A percentile compares a stretch with the other conserved stretches of the same genome.
Evolutionary conservation across 1,140 invertebrate genomes (phyloP).

Genomic region (Drosophila sechellia): DNA sequence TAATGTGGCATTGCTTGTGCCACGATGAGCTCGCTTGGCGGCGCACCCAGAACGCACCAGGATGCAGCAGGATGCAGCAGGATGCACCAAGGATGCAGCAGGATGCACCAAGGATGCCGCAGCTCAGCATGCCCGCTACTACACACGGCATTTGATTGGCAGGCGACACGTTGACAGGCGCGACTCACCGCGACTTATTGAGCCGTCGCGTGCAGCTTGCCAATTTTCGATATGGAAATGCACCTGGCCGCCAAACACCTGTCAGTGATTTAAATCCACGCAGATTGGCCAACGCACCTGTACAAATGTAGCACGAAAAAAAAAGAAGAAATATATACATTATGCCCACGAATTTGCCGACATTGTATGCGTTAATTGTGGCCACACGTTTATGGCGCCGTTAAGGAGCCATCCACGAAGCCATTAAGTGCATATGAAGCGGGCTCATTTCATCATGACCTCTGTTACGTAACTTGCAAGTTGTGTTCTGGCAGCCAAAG

Average conservation of each 20-base stretch:
- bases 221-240: constrained; percentile 61
- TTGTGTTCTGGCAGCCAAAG: no score
- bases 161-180: constrained; percentile 27
- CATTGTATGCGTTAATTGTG: background rate
- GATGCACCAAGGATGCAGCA: no score
- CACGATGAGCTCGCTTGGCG: background rate
- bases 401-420: background rate
- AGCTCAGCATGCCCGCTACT: background rate
- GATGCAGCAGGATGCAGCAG: no score
- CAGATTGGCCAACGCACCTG: background rate
- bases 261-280: constrained; percentile 2
- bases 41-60: no score
- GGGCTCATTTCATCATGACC: background rate
- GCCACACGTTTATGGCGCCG: background rate
- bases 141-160: constrained; percentile 27
- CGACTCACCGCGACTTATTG: constrained; percentile 36
- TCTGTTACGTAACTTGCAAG: no score
- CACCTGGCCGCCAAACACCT: constrained; percentile 9
- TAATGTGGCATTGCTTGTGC: constrained; percentile 50
- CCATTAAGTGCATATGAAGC: background rate
- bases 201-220: constrained; percentile 50
- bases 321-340: no score
- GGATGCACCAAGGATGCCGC: background rate
- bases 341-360: background rate
- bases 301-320: background rate